A percentile compares a stretch with the other conserved stretches of the same genome.
These are phyloP conservation scores for Zaprionus africanus DNA, from an alignment of 1,140 invertebrate species.

Conservation along the genomic window DNA sequence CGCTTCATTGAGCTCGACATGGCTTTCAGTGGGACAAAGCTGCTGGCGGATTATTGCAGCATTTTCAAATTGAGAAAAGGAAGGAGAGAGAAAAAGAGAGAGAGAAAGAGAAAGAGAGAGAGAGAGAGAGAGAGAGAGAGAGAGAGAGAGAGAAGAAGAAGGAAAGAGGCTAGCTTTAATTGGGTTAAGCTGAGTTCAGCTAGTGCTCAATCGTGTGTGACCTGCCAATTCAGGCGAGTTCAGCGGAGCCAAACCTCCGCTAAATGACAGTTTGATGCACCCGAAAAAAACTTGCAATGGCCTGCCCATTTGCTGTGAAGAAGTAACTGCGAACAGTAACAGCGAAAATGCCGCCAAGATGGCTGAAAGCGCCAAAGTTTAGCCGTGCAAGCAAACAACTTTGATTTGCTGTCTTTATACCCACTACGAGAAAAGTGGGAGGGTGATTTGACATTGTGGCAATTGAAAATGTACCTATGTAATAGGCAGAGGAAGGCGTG, in stretches of 20 bases:
- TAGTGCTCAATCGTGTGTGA: conserved; percentile 52
- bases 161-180: conserved; percentile 23
- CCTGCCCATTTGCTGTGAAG: conserved; percentile 40
- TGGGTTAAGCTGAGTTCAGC: conserved; percentile 7
- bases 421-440: accelerated
- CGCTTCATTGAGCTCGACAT: conserved; percentile 59
- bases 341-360: conserved; percentile 25
- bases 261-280: conserved; percentile 62
- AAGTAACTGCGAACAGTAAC: conserved; percentile 37
- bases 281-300: conserved; percentile 45
- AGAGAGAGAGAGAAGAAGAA: too few species aligned
- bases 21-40: conserved; percentile 46
- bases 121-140: background rate
- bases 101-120: background rate
- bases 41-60: conserved; percentile 38
- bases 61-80: background rate
- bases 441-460: too few species aligned
- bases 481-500: too few species aligned
- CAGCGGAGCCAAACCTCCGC: conserved; percentile 47
- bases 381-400: conserved; percentile 25
- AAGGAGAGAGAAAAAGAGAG: background rate
- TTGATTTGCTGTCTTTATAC: background rate
- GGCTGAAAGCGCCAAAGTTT: conserved; percentile 38
- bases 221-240: conserved; percentile 58
- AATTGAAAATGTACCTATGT: too few species aligned